Evolutionary conservation across 2,113 vertebrate species (phyloP).

Genomic region (Egretta garzetta): DNA sequence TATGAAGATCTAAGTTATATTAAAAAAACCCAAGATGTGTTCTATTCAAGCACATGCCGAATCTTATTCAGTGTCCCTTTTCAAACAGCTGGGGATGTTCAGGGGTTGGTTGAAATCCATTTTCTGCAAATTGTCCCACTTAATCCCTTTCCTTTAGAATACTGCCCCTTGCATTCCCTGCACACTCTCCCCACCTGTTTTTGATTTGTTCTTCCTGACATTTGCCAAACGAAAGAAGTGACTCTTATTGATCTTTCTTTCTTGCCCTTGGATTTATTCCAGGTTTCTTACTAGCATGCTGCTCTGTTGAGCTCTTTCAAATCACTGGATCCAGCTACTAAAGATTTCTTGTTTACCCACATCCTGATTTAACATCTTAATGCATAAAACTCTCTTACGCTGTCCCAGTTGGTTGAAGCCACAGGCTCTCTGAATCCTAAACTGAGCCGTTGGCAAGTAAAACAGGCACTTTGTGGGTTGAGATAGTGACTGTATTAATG

Average conservation of each 20-base stretch:
- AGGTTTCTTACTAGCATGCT: background rate
- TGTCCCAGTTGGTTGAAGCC: background rate
- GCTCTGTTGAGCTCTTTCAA: background rate
- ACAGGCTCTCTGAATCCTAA: background rate
- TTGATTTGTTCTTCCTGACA: slow-evolving; percentile 53
- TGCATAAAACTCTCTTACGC: background rate
- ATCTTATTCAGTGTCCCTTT: background rate
- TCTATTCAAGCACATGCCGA: background rate
- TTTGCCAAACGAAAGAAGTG: background rate
- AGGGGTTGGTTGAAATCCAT: background rate
- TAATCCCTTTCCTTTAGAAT: slow-evolving; percentile 19
- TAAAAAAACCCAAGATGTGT: background rate
- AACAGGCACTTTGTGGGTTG: background rate
- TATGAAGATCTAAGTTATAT: background rate
- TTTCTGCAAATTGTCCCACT: slow-evolving; percentile 24
- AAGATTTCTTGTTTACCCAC: background rate
- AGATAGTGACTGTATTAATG: background rate
- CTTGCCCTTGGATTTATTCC: slow-evolving; percentile 27
- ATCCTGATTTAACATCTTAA: background rate
- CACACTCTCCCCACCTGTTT: slow-evolving; percentile 1
- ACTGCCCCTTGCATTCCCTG: slow-evolving; percentile 7
- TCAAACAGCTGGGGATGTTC: slow-evolving; percentile 9
- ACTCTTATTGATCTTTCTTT: slow-evolving; percentile 12
- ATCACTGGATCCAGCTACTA: background rate
- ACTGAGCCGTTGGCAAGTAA: background rate